These are phyloP conservation scores for Darevskia nairensis DNA, from an alignment of 2,797 vertebrate species.

Conservation along the genomic window DNA sequence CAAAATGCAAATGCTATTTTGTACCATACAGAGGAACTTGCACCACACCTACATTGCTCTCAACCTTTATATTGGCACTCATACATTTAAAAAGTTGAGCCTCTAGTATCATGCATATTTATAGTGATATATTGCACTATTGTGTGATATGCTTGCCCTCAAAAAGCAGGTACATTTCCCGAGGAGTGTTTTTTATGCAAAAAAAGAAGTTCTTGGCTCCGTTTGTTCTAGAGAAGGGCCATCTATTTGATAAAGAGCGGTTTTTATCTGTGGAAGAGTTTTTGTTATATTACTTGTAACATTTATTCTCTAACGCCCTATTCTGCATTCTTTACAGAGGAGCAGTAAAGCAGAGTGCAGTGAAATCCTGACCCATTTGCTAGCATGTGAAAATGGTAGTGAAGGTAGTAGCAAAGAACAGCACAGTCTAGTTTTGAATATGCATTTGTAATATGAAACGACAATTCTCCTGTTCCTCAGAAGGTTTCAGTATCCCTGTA, in stretches of 20 bases:
- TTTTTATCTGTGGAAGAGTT: constrained; percentile 1
- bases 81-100: background rate
- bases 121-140: background rate
- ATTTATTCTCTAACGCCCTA: constrained; percentile 12
- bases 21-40: background rate
- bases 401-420: constrained; percentile 40
- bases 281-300: constrained; percentile 4
- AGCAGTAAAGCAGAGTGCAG: constrained; percentile 6
- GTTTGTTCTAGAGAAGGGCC: background rate
- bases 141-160: background rate
- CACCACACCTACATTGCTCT: background rate
- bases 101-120: background rate
- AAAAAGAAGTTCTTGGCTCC: background rate
- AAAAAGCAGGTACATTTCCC: background rate
- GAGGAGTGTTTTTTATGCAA: background rate
- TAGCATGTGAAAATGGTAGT: constrained; percentile 7
- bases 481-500: background rate
- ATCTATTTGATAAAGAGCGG: constrained; percentile 10
- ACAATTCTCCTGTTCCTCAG: background rate
- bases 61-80: background rate
- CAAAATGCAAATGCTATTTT: background rate
- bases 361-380: constrained; percentile 31
- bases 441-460: constrained; percentile 25
- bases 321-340: constrained; percentile 37
- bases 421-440: constrained; percentile 28